These are phyloP conservation scores for Gastracanthus pulcherrimus DNA, from an alignment of 2,888 invertebrate genomes.

Conservation along the genomic window DNA sequence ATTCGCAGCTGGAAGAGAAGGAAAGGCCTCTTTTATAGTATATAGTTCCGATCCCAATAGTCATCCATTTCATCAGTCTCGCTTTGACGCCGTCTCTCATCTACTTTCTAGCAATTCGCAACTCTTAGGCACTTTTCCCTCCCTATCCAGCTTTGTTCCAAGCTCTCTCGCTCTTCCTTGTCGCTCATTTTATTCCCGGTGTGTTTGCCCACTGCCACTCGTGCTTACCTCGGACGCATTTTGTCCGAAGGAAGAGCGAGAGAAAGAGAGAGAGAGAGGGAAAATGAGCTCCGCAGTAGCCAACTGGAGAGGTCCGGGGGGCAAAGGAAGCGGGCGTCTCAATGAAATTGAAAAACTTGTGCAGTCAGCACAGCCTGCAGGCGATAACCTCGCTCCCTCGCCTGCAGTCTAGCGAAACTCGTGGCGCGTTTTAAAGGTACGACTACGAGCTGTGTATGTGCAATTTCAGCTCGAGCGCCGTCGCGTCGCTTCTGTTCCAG, in stretches of 20 bases:
- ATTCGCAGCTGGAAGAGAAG: too few species aligned
- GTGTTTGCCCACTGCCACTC: constrained; percentile 12
- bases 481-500: constrained; percentile 22
- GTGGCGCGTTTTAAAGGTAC: constrained; percentile 51
- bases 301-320: not conserved
- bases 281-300: not conserved
- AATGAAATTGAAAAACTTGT: constrained; percentile 58
- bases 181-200: constrained; percentile 26
- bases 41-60: too few species aligned
- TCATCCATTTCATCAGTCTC: not conserved
- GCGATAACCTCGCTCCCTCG: constrained; percentile 57
- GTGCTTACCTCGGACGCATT: constrained; percentile 15
- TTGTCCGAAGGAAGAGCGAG: not conserved
- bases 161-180: constrained; percentile 15
- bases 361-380: constrained; percentile 55
- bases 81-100: not conserved
- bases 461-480: constrained; percentile 25
- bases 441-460: constrained; percentile 45
- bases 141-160: not conserved
- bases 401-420: constrained; percentile 31
- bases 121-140: not conserved
- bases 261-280: constrained; percentile 6
- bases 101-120: not conserved
- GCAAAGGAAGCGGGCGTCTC: constrained; percentile 33
- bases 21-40: too few species aligned